These are phyloP conservation scores for Pseudorectes ferrugineus DNA, from an alignment of 2,113 vertebrate genomes.

Conservation along the genomic window DNA sequence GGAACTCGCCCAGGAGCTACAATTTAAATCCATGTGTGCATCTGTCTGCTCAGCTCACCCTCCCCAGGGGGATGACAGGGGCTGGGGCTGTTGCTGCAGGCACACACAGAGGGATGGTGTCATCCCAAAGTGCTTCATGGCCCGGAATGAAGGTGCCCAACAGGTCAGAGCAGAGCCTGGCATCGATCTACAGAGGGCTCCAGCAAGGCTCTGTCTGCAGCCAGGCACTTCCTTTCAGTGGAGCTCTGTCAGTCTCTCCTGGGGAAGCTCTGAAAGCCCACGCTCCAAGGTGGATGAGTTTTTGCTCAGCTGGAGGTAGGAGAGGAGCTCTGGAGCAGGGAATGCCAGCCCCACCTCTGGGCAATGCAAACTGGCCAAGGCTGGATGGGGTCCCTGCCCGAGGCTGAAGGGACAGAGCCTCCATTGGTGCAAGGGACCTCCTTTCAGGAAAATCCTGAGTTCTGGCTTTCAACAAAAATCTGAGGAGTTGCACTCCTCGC, in stretches of 20 bases:
- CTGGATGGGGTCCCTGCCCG: background rate
- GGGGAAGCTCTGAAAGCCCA: background rate
- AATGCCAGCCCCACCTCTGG: background rate
- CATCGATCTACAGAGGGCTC: background rate
- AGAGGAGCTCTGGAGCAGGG: background rate
- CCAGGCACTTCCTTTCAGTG: background rate
- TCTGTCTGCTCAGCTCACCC: background rate
- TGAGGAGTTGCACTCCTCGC: background rate
- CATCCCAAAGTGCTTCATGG: background rate
- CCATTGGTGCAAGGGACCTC: background rate
- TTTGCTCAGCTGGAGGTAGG: background rate
- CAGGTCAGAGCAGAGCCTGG: background rate
- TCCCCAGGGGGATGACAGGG: background rate
- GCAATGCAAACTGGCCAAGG: background rate
- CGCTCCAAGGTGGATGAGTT: background rate
- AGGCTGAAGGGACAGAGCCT: background rate
- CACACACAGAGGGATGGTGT: rapidly evolving
- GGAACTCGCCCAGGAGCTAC: background rate
- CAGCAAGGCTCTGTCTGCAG: background rate
- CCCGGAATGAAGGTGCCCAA: background rate
- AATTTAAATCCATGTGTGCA: background rate
- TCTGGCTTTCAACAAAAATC: background rate
- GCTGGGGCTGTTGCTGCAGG: background rate
- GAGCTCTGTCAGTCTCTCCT: background rate
- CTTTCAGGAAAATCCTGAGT: background rate